phyloP scores from a whole-genome alignment of 2,888 invertebrate species.

The Sepiola atlantica region DNA sequence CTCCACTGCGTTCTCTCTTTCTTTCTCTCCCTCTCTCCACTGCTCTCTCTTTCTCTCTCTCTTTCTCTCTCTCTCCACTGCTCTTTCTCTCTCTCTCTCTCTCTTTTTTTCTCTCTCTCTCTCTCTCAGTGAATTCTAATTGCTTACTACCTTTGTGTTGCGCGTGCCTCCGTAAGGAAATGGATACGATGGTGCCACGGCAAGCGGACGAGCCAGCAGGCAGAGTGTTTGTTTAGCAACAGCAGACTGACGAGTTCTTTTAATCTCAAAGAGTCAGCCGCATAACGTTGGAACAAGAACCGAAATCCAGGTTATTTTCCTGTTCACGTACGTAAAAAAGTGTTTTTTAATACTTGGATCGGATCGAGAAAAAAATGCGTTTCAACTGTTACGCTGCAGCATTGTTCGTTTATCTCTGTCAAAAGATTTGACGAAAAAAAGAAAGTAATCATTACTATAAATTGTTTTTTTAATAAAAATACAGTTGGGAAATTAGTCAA shows the following conservation, averaged over 20 bases:
- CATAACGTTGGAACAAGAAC: neutral
- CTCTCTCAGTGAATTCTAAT: neutral
- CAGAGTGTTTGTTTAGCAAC: neutral
- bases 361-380: neutral
- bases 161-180: neutral
- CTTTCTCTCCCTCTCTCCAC: too few relatives aligned
- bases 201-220: neutral
- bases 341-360: neutral
- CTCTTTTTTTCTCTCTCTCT: too few relatives aligned
- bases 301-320: neutral
- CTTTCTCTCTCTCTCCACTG: too few relatives aligned
- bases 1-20: too few relatives aligned
- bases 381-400: neutral
- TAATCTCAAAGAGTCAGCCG: neutral
- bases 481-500: too few relatives aligned
- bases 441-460: neutral
- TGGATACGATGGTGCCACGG: neutral
- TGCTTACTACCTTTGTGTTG: neutral
- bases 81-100: too few relatives aligned
- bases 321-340: neutral
- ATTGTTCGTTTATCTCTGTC: neutral
- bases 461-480: neutral
- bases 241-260: neutral
- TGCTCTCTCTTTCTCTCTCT: too few relatives aligned
- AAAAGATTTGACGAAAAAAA: neutral